These are phyloP conservation scores for Drosophila atripex DNA, from an alignment of 2,888 invertebrate genomes.

Conservation along the genomic window DNA sequence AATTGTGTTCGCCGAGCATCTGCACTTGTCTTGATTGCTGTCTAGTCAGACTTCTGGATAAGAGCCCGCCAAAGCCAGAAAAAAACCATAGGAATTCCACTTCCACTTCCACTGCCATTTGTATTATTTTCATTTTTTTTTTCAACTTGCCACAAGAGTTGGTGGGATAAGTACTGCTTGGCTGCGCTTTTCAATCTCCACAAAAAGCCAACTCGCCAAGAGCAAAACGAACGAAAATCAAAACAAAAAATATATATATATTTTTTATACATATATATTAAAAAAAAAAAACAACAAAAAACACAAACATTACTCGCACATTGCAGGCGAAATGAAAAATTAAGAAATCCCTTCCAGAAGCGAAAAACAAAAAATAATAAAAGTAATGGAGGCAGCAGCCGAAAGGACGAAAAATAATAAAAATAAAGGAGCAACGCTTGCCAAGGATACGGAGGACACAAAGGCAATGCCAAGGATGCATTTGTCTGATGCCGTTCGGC, in stretches of 20 bases:
- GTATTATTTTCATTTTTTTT: neutral
- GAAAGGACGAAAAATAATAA: no score
- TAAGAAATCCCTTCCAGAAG: constrained; percentile 25
- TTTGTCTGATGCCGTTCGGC: constrained; percentile 12
- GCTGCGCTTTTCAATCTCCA: constrained; percentile 72
- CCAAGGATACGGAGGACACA: neutral
- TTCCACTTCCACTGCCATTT: constrained; percentile 27
- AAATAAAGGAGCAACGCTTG: neutral
- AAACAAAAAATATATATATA: constrained; percentile 1
- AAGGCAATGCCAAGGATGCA: constrained; percentile 18
- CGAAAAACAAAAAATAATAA: constrained; percentile 42
- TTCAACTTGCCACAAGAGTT: constrained; percentile 24
- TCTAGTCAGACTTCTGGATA: constrained; percentile 31
- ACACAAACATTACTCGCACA: constrained; percentile 23
- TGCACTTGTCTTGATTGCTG: constrained; percentile 73
- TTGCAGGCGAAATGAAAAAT: constrained; percentile 54
- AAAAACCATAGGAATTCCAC: constrained; percentile 23
- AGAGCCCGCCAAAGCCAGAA: constrained; percentile 2
- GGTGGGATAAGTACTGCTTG: constrained; percentile 55
- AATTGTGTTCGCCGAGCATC: constrained; percentile 19
- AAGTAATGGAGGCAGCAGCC: constrained; percentile 55
- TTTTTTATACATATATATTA: neutral
- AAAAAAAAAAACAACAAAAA: neutral
- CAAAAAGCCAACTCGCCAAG: constrained; percentile 41
- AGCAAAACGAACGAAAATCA: neutral